Base-by-base conservation (phyloP, 2,113 vertebrate genomes). In the Ondatra zibethicus region DNA sequence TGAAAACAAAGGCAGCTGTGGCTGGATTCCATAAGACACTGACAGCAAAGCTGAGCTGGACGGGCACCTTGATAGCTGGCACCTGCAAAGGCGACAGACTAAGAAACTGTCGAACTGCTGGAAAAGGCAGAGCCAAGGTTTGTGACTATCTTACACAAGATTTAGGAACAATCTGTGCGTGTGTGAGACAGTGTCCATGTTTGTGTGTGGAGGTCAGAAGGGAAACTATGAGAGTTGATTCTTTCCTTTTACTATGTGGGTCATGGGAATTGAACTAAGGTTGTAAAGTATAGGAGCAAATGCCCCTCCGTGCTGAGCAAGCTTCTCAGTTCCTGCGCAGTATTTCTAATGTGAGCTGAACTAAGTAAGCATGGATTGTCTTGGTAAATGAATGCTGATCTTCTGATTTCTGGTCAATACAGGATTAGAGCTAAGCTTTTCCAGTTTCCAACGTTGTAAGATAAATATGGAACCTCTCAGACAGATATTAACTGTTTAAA, bases 1-100 rank as follows among this genome's bases (percentile, higher is more conserved):
- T 92, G 68, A 75, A 96, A 94, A 73, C 52, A 93, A 93, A 94
- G n/a, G 58, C 16, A 27, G n/a, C 25, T 58, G 19, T 45, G 12
- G 19, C 68, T 95, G 58, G 33, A 58, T 92, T 93, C 77, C 61
- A 31, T 89, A 42, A n/a, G 73, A 89, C 36, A 87, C 0, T 36
- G 23, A 92, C 27, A 42, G 77, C 16, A 88, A 94, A 52, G 5
- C 33, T 88, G 21, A 93, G 39, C 50, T 31, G 8, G 68, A 33
- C 72, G 7, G 61, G 50, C 21, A 66, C n/a, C 39, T 77, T 77
- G 52, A 39, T 45, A 19, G 63, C 3, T 23, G 66, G 16, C 14
- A 58, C 33, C 68, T 77, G 19, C 61, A 88, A 88, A 90, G 3
- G 39, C 45, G 45, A 33, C 81, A 72, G 33, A 5, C 31, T 61